A percentile compares a stretch with the other conserved stretches of the same genome.
Evolutionary conservation across 2,888 invertebrate genomes (phyloP).

Genomic region (Himalopsyche anomala): DNA sequence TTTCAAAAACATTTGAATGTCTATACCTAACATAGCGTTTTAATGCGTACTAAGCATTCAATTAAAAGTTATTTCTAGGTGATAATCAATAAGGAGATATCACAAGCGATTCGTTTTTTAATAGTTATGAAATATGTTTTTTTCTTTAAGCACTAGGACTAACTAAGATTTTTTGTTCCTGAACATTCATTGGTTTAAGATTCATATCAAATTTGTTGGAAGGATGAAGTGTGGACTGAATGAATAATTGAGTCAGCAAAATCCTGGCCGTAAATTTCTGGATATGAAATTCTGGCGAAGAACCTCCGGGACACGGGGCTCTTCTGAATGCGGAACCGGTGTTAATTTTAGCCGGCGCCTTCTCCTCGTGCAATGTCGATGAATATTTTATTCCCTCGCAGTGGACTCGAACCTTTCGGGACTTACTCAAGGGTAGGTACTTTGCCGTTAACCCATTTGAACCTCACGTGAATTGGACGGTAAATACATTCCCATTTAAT

Average conservation of each 20-base stretch:
- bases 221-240: slow-evolving; percentile 4
- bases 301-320: slow-evolving; percentile 2
- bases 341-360: slow-evolving; percentile 24
- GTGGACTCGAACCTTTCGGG: slow-evolving; percentile 31
- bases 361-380: slow-evolving; percentile 24
- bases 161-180: too few relatives aligned
- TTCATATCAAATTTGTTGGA: slow-evolving; percentile 6
- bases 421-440: slow-evolving; percentile 22
- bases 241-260: neutral
- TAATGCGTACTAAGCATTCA: too few relatives aligned
- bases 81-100: too few relatives aligned
- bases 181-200: neutral
- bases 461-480: slow-evolving; percentile 16
- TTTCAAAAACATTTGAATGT: too few relatives aligned
- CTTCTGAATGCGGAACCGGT: slow-evolving; percentile 16
- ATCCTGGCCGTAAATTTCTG: neutral
- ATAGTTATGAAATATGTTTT: too few relatives aligned
- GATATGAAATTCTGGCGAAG: slow-evolving; percentile 8
- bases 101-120: too few relatives aligned
- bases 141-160: too few relatives aligned
- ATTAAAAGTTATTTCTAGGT: too few relatives aligned
- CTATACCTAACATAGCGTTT: too few relatives aligned
- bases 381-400: slow-evolving; percentile 31
- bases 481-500: neutral
- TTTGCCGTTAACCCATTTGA: slow-evolving; percentile 26